Evolutionary conservation across 2,888 invertebrate genomes (phyloP), one percentile per base, ranked within the genome.

Genomic region (Diachrysia chrysitis): DNA sequence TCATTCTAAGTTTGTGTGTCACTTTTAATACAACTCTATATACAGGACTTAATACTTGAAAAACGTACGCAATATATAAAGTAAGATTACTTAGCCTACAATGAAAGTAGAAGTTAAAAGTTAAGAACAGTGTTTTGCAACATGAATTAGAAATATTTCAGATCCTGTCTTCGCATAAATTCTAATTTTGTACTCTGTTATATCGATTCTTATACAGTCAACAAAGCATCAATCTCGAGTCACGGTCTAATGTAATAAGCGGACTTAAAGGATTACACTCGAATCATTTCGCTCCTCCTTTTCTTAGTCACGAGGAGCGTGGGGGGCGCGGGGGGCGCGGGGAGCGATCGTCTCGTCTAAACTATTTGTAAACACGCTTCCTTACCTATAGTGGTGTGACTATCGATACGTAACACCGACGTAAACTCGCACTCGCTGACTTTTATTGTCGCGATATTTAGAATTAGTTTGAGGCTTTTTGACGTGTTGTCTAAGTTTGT

Each of bases 311-410:
- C 42, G 42, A 0, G n/a, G n/a, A n/a, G n/a, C 1, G 42, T n/a
- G 42, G 54, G n/a, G n/a, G n/a, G n/a, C n/a, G 60, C 32, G 53
- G 21, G 7, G 29, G 2, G 51, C 32, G 29, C 12, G 58, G 10
- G 23, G 42, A 59, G 46, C 48, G 53, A 48, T 59, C 56, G 77
- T 46, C 58, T 55, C 23, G 32, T 54, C 60, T 21, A 56, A 64
- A 77, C 63, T 62, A 73, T 75, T 46, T 64, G 63, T 73, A 75
- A 75, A 77, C 73, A 72, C 61, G 63, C 29, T n/a, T n/a, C 55
- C n/a, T 16, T 25, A 51, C 21, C 17, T n/a, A 42, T n/a, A 16
- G 42, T 6, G 42, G n/a, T 42, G 42, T n/a, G 42, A n/a, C 32
- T 32, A 10, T 32, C 42, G 42, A 42, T 42, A n/a, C 16, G 16